A percentile compares a stretch with the other conserved stretches of the same genome.
Evolutionary conservation across 2,113 vertebrate species (phyloP).

Genomic region (Hippocampus comes): DNA sequence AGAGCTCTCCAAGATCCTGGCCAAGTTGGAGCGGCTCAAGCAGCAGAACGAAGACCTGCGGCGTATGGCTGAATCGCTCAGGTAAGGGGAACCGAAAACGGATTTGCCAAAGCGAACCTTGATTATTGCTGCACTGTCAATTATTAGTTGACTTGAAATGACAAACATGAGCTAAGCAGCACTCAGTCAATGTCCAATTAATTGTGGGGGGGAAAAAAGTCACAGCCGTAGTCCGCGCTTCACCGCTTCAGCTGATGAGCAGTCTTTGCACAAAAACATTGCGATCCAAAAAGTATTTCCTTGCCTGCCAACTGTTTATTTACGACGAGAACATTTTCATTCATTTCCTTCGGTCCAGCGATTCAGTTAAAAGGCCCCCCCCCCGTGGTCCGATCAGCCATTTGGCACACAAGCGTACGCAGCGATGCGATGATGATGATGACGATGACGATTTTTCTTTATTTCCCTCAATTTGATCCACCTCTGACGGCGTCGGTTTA

Average conservation of each 20-base stretch:
- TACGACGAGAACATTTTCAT: neutral
- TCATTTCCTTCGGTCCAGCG: constrained; percentile 5
- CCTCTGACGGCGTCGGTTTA: constrained; percentile 25
- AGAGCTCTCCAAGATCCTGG: constrained; percentile 96
- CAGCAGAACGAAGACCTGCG: constrained; percentile 98
- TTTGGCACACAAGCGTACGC: constrained; percentile 16
- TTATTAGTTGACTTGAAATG: neutral
- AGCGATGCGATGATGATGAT: constrained; percentile 10
- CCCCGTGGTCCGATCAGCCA: constrained; percentile 20
- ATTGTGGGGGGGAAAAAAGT: neutral
- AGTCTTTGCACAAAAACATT: neutral
- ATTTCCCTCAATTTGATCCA: constrained; percentile 26
- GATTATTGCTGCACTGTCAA: neutral
- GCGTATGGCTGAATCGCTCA: constrained; percentile 95
- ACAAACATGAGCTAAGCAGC: neutral
- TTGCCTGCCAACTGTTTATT: neutral
- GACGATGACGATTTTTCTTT: constrained; percentile 1
- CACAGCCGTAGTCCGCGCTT: neutral
- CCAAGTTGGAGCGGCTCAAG: constrained; percentile 95
- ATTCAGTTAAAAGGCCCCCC: constrained; percentile 12
- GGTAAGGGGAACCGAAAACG: constrained; percentile 63
- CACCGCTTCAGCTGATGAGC: neutral
- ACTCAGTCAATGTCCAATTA: neutral
- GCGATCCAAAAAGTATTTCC: neutral
- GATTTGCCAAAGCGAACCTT: neutral